Evolutionary conservation across 2,113 vertebrate species (phyloP).

Genomic region (Cephalophus harveyi): DNA sequence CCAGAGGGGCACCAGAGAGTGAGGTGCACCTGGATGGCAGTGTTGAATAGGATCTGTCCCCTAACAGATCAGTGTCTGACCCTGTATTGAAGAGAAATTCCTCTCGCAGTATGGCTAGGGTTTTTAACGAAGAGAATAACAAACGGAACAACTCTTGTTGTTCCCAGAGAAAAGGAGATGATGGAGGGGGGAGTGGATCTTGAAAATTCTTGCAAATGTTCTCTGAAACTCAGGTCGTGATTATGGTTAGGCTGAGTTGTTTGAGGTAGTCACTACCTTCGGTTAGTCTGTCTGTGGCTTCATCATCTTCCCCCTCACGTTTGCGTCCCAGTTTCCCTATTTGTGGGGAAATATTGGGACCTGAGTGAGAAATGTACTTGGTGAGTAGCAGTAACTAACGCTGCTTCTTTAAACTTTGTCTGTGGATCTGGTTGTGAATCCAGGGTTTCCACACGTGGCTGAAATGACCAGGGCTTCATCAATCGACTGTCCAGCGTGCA

Average conservation of each 20-base stretch:
- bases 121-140: not conserved
- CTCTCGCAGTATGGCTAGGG: not conserved
- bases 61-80: not conserved
- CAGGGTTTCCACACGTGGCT: rapidly evolving
- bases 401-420: not conserved
- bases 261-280: not conserved
- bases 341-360: not conserved
- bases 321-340: not conserved
- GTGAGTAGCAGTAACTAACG: not conserved
- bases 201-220: not conserved
- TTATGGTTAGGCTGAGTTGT: not conserved
- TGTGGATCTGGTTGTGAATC: not conserved
- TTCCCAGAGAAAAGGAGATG: not conserved
- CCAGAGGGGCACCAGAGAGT: not conserved
- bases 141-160: not conserved
- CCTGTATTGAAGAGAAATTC: not conserved
- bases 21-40: rapidly evolving
- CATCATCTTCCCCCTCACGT: rapidly evolving
- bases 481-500: not conserved
- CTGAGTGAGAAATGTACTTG: not conserved
- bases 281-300: not conserved
- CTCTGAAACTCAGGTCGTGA: not conserved
- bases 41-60: not conserved
- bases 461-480: not conserved
- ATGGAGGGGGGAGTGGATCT: not conserved